Evolutionary conservation across 92 coral and sea anemone species (phyloP), one percentile per base, ranked within the genome.

Genomic region (Isaurus tuberculatus): DNA sequence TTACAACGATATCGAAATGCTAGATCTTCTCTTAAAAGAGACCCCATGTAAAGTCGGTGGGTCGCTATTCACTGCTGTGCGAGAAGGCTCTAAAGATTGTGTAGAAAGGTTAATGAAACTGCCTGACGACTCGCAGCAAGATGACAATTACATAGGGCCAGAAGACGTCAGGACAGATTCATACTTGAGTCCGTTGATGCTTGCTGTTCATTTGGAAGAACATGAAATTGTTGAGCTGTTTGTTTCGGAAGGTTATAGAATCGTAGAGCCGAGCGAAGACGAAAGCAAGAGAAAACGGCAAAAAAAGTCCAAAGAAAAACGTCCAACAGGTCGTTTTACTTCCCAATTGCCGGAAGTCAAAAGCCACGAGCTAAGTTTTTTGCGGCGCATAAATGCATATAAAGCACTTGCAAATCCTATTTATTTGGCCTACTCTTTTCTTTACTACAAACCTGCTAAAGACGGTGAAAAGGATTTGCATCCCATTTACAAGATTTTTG

Each of bases 11-110:
- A 80, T 81, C 26, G 78, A 58, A 28, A 90, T 91, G 28, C 69
- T 93, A 29, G 78, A 77, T 25, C 77, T 88, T 58, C 73, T 88
- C 69, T 70, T 93, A 55, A 78, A 81, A 49, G 65, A 81, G 9
- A 87, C 92, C 33, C 86, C 88, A 30, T 92, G 88, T 3, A 83
- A 86, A 33, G 64, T 94, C 23, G 91, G 91, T 0, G 83, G 84
- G 4, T 86, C 91, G 49, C 81, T 94, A 14, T 87, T 94, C 58
- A 84, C 92, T 1, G 91, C 95, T n/a, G 98, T 91, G 28, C 29
- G 88, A 20, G 79, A 86, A 43, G 87, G 90, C 46, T 79, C 94
- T 4, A 74, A 83, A 44, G 92, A 89, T n/a, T 88, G 91, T 27
- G 89, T 84, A 16, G 80, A 73, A 44, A 79, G 31, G 48, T 48